Conservation (phyloP, 2,888 invertebrate genomes). For the Cantharis lateralis region DNA sequence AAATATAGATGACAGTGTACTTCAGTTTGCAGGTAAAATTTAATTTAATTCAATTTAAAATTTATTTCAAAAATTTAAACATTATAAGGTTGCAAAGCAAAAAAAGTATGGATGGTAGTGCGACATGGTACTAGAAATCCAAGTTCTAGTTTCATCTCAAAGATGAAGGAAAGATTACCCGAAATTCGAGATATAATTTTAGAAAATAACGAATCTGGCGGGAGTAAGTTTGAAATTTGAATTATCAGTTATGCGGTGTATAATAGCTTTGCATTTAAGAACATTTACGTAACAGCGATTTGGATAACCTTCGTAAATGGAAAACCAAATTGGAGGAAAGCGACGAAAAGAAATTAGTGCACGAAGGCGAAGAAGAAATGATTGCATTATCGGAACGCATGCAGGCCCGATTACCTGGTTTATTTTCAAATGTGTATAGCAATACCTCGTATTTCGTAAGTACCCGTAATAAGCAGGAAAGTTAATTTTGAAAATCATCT, state of each 20-base stretch:
- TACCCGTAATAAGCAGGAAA: background rate
- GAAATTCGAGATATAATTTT: constrained; percentile 62
- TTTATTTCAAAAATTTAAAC: background rate
- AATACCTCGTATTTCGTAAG: constrained; percentile 15
- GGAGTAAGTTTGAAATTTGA: constrained; percentile 7
- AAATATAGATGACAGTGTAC: constrained; percentile 65
- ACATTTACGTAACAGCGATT: constrained; percentile 8
- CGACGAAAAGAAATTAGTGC: constrained; percentile 62
- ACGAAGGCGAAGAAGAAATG: constrained; percentile 80
- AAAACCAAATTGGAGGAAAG: background rate
- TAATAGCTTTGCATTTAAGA: background rate
- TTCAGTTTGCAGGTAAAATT: constrained; percentile 63
- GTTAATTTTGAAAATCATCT: constrained; percentile 7
- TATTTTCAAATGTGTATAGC: constrained; percentile 65
- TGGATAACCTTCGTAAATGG: constrained; percentile 40
- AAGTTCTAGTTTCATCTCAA: constrained; percentile 60
- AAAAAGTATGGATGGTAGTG: constrained; percentile 73
- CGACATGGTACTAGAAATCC: constrained; percentile 81
- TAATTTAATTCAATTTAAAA: too few species aligned
- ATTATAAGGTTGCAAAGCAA: constrained; percentile 43
- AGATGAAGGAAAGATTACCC: constrained; percentile 61
- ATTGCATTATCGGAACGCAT: constrained; percentile 72
- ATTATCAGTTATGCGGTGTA: background rate
- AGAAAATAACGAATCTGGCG: constrained; percentile 54
- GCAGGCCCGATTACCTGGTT: constrained; percentile 71